Percentiles rank a stretch among this genome's conserved stretches.
Evolutionary conservation across 2,113 vertebrate genomes (phyloP).

Genomic region (Lethenteron reissneri): DNA sequence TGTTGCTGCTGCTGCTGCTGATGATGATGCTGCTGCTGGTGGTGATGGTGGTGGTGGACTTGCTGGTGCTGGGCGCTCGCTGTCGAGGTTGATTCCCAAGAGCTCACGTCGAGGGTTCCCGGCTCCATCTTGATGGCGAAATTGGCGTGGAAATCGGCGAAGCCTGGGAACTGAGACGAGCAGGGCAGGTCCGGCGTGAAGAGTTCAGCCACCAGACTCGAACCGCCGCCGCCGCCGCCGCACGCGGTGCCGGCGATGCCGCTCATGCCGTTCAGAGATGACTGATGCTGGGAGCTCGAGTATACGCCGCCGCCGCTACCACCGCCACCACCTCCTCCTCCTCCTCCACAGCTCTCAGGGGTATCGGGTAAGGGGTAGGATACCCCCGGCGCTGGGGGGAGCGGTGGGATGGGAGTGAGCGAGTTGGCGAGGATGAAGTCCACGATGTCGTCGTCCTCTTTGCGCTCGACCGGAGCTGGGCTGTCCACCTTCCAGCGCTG

Average conservation of each 20-base stretch:
- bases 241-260: too few relatives aligned
- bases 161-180: background rate
- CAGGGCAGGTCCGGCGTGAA: slow-evolving; percentile 3
- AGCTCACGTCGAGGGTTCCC: too few relatives aligned
- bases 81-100: too few relatives aligned
- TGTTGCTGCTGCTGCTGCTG: too few relatives aligned
- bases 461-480: background rate
- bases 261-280: too few relatives aligned
- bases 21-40: too few relatives aligned
- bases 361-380: background rate
- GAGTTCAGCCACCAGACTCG: slow-evolving; percentile 5
- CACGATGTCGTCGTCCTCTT: slow-evolving; percentile 3
- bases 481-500: background rate
- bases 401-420: background rate
- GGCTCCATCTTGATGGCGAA: background rate
- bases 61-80: too few relatives aligned
- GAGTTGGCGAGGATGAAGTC: slow-evolving; percentile 5
- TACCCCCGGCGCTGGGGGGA: background rate
- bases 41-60: too few relatives aligned
- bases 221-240: background rate
- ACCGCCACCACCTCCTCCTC: too few relatives aligned
- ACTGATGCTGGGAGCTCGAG: too few relatives aligned
- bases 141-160: background rate
- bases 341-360: background rate
- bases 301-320: too few relatives aligned